Base-by-base conservation (phyloP, 2,113 vertebrate genomes). In the Corynorhinus townsendii region DNA sequence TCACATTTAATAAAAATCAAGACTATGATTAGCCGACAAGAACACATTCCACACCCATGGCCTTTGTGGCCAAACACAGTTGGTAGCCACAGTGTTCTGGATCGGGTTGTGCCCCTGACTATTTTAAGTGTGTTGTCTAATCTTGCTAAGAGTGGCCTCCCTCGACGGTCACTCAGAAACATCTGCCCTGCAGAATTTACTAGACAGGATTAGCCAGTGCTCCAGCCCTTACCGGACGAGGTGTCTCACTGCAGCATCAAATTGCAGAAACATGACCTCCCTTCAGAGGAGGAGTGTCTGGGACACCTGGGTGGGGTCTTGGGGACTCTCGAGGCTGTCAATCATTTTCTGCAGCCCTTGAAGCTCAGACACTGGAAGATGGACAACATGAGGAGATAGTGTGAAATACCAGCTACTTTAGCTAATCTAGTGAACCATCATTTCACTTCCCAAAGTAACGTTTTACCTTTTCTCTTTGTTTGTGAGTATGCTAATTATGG, bases 271-370 rank as follows among this genome's bases (percentile, higher is more conserved):
- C n/a, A 98, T 38, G 49, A 98, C 96, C 82, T 98, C 98, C 95
- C 98, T 98, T 81, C 82, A 97, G 77, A 98, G 56, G 8, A 97
- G 93, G 83, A 98, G 97, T 73, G 98, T 96, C 43, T 96, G 94
- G 19, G 97, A 97, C 8, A 98, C 97, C 30, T 97, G n/a, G 1
- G 95, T 92, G 2, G 98, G 98, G 95, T 98, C 98, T 30, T 95
- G 91, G 49, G 97, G 98, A 33, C 96, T 98, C 68, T 95, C 88
- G 43, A 99, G 98, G 82, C 91, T 90, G 75, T 98, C 97, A 12
- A 98, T 96, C 98, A 98, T 98, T 93, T 96, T 98, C 97, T 98
- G 97, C 68, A 98, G 73, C 54, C 98, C 98, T 95, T 90, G 97
- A 92, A 99, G 97, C 95, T 98, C 98, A 83, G 93, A 92, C n/a